A percentile compares a stretch with the other conserved stretches of the same genome.
These are phyloP conservation scores for Lucifuga dentata DNA, from an alignment of 2,113 vertebrate species.

Conservation along the genomic window DNA sequence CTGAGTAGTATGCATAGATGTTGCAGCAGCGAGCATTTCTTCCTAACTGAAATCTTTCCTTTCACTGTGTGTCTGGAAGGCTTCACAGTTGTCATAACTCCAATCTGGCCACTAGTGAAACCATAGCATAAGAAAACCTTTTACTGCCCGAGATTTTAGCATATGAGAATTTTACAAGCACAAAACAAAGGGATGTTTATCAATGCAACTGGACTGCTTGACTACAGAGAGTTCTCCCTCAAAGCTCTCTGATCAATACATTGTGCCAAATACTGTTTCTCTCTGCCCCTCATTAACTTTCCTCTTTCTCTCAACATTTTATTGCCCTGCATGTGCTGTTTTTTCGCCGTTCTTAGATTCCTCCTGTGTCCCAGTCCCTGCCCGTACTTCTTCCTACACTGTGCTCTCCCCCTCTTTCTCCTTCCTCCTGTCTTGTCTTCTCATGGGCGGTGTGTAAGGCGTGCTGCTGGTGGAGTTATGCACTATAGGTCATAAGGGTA, in stretches of 20 bases:
- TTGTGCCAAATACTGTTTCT: conserved; percentile 75
- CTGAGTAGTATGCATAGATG: conserved; percentile 49
- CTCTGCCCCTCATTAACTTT: conserved; percentile 72
- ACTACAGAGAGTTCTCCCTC: conserved; percentile 66
- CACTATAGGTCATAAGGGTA: conserved; percentile 76
- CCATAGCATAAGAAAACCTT: conserved; percentile 53
- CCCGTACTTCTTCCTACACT: conserved; percentile 66
- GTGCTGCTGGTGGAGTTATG: conserved; percentile 76
- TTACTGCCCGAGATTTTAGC: conserved; percentile 77
- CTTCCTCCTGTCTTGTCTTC: conserved; percentile 77
- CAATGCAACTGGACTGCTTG: conserved; percentile 79
- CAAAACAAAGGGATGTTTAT: conserved; percentile 78
- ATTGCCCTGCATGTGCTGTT: conserved; percentile 59
- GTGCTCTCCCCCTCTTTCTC: conserved; percentile 77
- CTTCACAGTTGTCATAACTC: conserved; percentile 53
- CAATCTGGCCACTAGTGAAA: conserved; percentile 72
- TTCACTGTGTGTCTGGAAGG: conserved; percentile 60
- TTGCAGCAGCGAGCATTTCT: conserved; percentile 52
- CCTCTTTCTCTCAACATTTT: conserved; percentile 75
- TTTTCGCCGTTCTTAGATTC: conserved; percentile 42
- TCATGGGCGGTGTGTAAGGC: conserved; percentile 74
- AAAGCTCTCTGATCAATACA: conserved; percentile 65
- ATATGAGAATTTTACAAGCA: conserved; percentile 77
- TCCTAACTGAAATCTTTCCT: conserved; percentile 57
- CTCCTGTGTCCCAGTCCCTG: conserved; percentile 51